Evolutionary conservation across 2,113 vertebrate species (phyloP).

Genomic region (Physeter macrocephalus): DNA sequence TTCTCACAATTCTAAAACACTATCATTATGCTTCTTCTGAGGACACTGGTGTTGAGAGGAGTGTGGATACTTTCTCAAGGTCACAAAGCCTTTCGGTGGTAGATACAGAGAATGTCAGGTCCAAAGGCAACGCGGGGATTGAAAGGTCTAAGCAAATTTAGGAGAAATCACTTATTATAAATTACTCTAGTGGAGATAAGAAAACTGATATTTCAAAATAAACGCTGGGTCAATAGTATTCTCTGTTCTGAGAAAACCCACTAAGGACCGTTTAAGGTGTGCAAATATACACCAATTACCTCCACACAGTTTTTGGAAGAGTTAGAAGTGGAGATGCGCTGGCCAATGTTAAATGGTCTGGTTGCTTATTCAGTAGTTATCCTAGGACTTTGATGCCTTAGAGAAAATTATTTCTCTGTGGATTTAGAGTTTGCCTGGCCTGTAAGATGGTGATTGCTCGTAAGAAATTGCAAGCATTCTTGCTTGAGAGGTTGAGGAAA

Average conservation of each 20-base stretch:
- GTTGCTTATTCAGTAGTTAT: background rate
- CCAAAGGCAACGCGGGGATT: background rate
- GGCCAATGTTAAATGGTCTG: background rate
- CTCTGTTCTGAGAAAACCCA: background rate
- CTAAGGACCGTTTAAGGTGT: background rate
- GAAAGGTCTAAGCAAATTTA: background rate
- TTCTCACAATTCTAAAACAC: background rate
- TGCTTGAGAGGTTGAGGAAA: background rate
- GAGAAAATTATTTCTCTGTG: background rate
- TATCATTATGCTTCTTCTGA: background rate
- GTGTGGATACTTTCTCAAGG: background rate
- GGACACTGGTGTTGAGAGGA: background rate
- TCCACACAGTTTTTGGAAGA: background rate
- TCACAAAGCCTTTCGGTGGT: background rate
- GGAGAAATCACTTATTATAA: background rate
- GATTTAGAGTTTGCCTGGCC: background rate
- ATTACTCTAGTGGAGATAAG: background rate
- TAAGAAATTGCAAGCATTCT: background rate
- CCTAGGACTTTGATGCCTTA: background rate
- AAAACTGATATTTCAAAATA: background rate
- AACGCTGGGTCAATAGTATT: background rate
- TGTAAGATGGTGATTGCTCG: background rate
- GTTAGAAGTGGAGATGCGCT: background rate
- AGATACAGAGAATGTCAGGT: background rate
- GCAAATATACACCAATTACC: background rate